Evolutionary conservation across 2,888 invertebrate species (phyloP).

Genomic region (Ptilodon capucinus): DNA sequence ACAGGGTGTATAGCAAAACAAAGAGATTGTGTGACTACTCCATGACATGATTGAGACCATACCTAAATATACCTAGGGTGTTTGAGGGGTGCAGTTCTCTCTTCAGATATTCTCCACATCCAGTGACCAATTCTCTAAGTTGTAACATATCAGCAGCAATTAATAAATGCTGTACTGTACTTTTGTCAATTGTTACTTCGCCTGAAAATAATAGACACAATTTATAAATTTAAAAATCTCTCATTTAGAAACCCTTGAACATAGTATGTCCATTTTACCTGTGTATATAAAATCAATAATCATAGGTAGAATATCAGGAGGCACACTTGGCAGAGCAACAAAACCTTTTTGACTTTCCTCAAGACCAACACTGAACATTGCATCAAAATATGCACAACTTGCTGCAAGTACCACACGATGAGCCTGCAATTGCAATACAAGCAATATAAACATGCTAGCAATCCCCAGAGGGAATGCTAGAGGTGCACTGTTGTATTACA

Average conservation of each 20-base stretch:
- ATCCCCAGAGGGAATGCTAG: too few relatives aligned
- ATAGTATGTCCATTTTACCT: too few relatives aligned
- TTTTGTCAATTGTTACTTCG: conserved; percentile 86
- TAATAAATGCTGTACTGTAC: conserved; percentile 94
- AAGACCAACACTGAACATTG: conserved; percentile 94
- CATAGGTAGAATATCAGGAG: conserved; percentile 88
- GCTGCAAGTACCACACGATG: conserved; percentile 94
- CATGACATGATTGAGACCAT: not conserved
- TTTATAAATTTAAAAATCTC: not conserved
- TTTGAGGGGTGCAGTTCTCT: conserved; percentile 93
- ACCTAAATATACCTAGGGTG: conserved; percentile 93
- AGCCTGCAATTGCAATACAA: conserved; percentile 79
- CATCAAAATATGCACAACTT: conserved; percentile 95
- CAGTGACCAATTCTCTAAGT: conserved; percentile 89
- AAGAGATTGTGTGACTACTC: not conserved
- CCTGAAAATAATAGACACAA: conserved; percentile 60
- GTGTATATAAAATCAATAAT: conserved; percentile 95
- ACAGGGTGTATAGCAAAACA: not conserved
- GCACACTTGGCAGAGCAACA: conserved; percentile 91
- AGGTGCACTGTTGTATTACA: too few relatives aligned
- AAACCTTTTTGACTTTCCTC: conserved; percentile 91
- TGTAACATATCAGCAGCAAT: conserved; percentile 96
- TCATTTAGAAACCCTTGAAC: too few relatives aligned
- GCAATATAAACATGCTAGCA: not conserved
- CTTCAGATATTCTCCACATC: conserved; percentile 92